Evolutionary conservation across 2,888 invertebrate species (phyloP), one percentile per base, ranked within the genome.

Genomic region (Odontocolon sp.): DNA sequence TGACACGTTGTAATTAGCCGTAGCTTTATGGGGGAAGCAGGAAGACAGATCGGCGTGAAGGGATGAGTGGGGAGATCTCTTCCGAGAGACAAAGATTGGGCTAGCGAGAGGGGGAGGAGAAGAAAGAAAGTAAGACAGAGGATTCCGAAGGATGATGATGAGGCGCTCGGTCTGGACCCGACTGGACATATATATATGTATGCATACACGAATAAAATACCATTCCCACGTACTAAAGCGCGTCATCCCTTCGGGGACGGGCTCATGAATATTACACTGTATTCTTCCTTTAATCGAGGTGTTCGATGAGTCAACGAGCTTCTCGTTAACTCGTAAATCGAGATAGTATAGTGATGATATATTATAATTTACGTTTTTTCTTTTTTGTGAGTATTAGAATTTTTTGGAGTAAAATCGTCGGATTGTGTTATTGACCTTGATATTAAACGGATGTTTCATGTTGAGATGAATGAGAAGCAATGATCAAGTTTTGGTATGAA

Each of bases 1-100:
- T 85, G 83, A 84, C 82, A 83, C 80, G 80, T 83, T 83, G 83
- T 86, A 86, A 86, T 86, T 86, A 86, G 83, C 81, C 80, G 82
- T 80, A 78, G 74, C 77, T 81, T 81, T 81, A 81, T 67, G 73
- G 45, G 66, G 40, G 74, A 69, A 74, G 73, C 81, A 76, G 75
- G 81, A 83, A 80, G 82, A 80, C 66, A 77, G 66, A 54, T 33
- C 9, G 11, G 31, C 8, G 18, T 18, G 18, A 54, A n/a, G 47
- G n/a, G 8, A 47, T 26, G 47, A 47, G 26, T 16, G 78, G 78
- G 78, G 80, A 68, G 66, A 61, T n/a, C n/a, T n/a, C n/a, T n/a
- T n/a, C n/a, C n/a, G n/a, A 69, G 67, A 45, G 40, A 56, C 59
- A 45, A 54, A 42, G 57, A 67, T 70, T 21, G 14, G 54, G 71